Evolutionary conservation across 2,113 vertebrate genomes (phyloP).

Genomic region (Phrynosoma platyrhinos): DNA sequence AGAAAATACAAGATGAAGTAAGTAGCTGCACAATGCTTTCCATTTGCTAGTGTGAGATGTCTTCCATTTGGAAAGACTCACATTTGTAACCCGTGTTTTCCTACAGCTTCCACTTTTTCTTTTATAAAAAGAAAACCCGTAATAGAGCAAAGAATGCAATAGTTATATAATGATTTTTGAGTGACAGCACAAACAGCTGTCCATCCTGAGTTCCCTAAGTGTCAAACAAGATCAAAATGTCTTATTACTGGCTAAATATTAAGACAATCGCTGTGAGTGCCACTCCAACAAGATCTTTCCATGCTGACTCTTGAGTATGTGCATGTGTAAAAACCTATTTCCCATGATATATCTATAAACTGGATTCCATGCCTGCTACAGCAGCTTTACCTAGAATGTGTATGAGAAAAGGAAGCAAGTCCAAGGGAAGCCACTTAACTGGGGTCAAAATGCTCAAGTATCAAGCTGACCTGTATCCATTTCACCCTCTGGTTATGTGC

Average conservation of each 20-base stretch:
- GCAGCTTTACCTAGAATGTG: neutral
- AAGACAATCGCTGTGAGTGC: neutral
- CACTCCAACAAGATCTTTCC: no score
- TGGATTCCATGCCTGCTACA: neutral
- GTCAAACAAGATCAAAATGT: neutral
- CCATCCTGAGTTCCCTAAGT: neutral
- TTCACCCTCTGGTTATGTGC: neutral
- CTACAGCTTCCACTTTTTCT: no score
- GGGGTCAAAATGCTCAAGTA: neutral
- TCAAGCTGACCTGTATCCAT: neutral
- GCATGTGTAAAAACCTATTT: neutral
- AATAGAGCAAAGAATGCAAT: no score
- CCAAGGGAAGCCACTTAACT: neutral
- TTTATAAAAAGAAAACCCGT: no score
- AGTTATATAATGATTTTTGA: no score
- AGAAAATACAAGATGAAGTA: no score
- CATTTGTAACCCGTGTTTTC: no score
- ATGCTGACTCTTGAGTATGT: neutral
- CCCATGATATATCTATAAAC: neutral
- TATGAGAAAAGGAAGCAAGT: neutral
- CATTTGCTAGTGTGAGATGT: no score
- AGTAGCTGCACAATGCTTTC: no score
- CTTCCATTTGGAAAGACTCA: no score
- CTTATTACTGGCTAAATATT: neutral
- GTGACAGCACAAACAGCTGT: no score